phyloP scores from a whole-genome alignment of 2,888 invertebrate genomes.

The Drosophila neonasuta region DNA sequence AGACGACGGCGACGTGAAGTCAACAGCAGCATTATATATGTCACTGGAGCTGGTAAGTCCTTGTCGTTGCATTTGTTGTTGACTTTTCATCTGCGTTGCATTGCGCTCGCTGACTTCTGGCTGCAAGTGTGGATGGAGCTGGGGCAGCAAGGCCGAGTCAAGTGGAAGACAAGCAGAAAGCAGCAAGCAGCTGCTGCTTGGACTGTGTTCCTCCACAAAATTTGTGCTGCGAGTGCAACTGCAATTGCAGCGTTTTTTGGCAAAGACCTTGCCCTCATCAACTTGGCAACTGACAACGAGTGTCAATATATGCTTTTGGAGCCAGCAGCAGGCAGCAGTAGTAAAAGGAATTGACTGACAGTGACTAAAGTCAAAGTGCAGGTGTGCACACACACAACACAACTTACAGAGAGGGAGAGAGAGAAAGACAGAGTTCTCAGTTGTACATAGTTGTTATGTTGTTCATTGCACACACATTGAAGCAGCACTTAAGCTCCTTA shows the following conservation, averaged over 20 bases:
- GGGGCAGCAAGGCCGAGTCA: neutral
- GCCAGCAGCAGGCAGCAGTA: slow-evolving; percentile 5
- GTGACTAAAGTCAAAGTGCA: slow-evolving; percentile 47
- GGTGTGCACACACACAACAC: slow-evolving; percentile 18
- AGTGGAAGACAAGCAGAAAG: slow-evolving; percentile 13
- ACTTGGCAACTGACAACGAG: slow-evolving; percentile 44
- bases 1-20: neutral
- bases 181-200: slow-evolving; percentile 1
- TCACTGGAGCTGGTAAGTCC: slow-evolving; percentile 42
- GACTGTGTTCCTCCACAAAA: neutral
- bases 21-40: slow-evolving; percentile 17
- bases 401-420: neutral
- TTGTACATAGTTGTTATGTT: slow-evolving; percentile 18
- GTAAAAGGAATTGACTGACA: slow-evolving; percentile 35
- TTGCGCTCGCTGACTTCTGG: neutral
- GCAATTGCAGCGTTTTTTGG: slow-evolving; percentile 34
- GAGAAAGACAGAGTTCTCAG: neutral
- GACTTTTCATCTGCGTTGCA: slow-evolving; percentile 53
- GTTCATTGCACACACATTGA: slow-evolving; percentile 19
- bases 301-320: slow-evolving; percentile 44
- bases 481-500: slow-evolving; percentile 14
- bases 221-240: slow-evolving; percentile 2
- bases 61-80: slow-evolving; percentile 52
- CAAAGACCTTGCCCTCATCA: slow-evolving; percentile 64
- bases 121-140: neutral